Evolutionary conservation across 1,140 invertebrate species (phyloP).

Genomic region (Psilanteris sp.): DNA sequence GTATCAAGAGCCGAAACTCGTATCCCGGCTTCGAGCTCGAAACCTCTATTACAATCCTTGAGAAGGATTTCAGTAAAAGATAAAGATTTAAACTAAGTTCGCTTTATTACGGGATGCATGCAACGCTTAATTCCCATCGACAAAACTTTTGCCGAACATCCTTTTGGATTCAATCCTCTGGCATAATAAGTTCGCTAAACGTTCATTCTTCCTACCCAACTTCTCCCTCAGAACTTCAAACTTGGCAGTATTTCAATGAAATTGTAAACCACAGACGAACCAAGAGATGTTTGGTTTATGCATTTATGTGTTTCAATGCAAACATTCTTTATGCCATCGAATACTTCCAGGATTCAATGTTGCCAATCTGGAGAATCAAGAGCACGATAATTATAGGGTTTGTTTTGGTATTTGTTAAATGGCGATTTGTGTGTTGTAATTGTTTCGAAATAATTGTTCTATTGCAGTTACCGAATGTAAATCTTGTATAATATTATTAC

Average conservation of each 20-base stretch:
- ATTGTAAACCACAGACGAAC: slow-evolving; percentile 13
- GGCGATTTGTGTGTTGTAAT: too few species aligned
- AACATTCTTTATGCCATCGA: not conserved
- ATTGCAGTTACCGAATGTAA: too few species aligned
- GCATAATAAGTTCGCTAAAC: slow-evolving; percentile 34
- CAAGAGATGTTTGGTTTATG: too few species aligned
- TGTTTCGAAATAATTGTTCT: too few species aligned
- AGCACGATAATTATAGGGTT: too few species aligned
- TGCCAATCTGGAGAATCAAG: too few species aligned
- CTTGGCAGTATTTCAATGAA: slow-evolving; percentile 29
- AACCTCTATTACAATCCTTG: slow-evolving; percentile 9
- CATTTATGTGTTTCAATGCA: not conserved
- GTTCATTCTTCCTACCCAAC: slow-evolving; percentile 11
- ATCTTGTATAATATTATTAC: too few species aligned
- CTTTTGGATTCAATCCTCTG: slow-evolving; percentile 26
- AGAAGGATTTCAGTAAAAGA: slow-evolving; percentile 28
- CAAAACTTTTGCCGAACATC: slow-evolving; percentile 34
- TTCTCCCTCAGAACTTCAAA: not conserved
- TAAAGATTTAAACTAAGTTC: slow-evolving; percentile 27
- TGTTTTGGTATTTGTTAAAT: too few species aligned
- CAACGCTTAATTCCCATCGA: slow-evolving; percentile 29
- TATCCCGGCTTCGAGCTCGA: slow-evolving; percentile 11
- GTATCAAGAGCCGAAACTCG: slow-evolving; percentile 14
- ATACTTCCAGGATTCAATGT: too few species aligned
- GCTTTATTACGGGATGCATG: slow-evolving; percentile 8